phyloP scores from a whole-genome alignment of 2,797 vertebrate species.

The Micromesistius poutassou region DNA sequence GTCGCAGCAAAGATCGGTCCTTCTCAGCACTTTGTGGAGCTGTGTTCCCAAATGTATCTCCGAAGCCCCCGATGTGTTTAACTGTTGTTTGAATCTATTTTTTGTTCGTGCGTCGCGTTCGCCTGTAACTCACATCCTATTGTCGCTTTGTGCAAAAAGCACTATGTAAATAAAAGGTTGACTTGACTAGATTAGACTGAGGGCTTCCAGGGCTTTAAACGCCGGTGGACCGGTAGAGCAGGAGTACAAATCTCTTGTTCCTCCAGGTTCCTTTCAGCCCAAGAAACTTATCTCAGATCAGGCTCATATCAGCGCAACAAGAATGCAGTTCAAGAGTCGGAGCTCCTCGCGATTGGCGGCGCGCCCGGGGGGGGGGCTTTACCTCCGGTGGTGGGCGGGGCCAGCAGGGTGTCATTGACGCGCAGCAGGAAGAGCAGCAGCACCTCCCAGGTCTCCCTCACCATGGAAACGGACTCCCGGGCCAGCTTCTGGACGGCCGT shows the following conservation, averaged over 20 bases:
- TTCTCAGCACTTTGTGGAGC: background rate
- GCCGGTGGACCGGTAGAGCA: background rate
- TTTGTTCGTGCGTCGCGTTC: background rate
- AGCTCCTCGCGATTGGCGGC: background rate
- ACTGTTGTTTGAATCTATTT: background rate
- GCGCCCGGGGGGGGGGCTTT: conserved; percentile 16
- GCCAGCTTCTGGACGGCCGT: conserved; percentile 93
- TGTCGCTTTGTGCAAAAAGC: background rate
- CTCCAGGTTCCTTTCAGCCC: background rate
- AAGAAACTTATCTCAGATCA: background rate
- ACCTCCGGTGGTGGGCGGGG: conserved; percentile 91
- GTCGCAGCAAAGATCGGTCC: background rate
- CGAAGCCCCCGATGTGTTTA: too few relatives aligned
- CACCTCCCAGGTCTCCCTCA: conserved; percentile 96
- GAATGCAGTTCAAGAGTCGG: background rate
- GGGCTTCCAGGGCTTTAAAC: background rate
- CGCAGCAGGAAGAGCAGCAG: conserved; percentile 91
- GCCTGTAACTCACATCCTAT: background rate
- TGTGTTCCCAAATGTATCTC: background rate
- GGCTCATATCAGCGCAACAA: background rate
- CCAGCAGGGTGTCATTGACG: conserved; percentile 91
- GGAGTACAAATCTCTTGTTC: background rate
- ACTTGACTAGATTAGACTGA: background rate
- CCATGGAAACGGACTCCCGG: conserved; percentile 84
- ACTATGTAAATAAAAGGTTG: background rate